Evolutionary conservation across 2,888 invertebrate genomes (phyloP).

Genomic region (Himalopsyche anomala): DNA sequence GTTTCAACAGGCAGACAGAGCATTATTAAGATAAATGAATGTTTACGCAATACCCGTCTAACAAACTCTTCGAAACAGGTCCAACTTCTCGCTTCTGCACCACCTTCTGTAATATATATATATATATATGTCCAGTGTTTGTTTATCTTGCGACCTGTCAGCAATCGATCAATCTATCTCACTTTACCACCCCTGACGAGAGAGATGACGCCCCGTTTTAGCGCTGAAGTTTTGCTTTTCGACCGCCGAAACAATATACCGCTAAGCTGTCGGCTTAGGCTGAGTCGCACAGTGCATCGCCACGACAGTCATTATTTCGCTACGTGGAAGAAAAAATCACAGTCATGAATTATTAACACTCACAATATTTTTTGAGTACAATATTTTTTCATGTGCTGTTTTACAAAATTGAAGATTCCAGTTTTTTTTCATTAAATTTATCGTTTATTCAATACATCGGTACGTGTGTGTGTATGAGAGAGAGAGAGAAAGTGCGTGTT

Average conservation of each 20-base stretch:
- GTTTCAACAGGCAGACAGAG: too few relatives aligned
- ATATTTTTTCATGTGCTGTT: too few relatives aligned
- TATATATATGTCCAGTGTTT: not conserved
- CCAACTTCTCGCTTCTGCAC: not conserved
- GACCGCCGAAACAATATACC: not conserved
- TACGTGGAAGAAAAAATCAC: too few relatives aligned
- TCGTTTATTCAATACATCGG: too few relatives aligned
- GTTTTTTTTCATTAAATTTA: too few relatives aligned
- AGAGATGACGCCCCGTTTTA: not conserved
- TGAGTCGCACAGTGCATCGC: not conserved
- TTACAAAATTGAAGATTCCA: too few relatives aligned
- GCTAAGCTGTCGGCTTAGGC: not conserved
- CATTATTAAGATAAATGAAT: not conserved
- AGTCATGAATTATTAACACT: too few relatives aligned
- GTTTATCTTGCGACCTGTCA: constrained; percentile 29
- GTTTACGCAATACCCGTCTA: not conserved
- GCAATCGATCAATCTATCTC: constrained; percentile 34
- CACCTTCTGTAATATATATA: not conserved
- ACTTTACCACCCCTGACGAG: constrained; percentile 2
- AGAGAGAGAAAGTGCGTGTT: too few relatives aligned
- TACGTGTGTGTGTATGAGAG: too few relatives aligned
- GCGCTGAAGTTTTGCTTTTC: constrained; percentile 21
- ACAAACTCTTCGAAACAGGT: not conserved
- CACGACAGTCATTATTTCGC: not conserved
- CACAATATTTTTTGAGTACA: too few relatives aligned